phyloP scores from a whole-genome alignment of 2,113 vertebrate species.

The Tachycineta bicolor region DNA sequence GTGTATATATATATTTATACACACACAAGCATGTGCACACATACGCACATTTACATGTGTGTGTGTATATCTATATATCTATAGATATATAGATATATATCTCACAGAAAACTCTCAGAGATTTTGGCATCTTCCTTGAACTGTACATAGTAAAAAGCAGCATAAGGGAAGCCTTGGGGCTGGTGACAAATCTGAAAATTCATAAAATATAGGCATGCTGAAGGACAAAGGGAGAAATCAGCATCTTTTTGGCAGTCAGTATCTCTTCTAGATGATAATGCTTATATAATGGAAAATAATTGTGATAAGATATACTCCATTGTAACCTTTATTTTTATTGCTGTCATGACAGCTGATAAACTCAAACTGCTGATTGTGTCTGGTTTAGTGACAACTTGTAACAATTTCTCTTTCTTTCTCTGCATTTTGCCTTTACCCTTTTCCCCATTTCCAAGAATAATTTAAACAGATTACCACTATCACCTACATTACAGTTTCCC shows the following conservation, averaged over 20 bases:
- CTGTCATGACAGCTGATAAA: background rate
- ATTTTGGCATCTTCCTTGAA: background rate
- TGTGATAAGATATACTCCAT: background rate
- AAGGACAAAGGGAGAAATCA: background rate
- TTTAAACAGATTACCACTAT: background rate
- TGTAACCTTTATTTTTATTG: slow-evolving; percentile 9
- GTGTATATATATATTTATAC: too few relatives aligned
- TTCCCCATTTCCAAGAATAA: background rate
- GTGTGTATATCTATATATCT: too few relatives aligned
- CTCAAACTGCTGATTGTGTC: background rate
- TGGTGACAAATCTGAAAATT: background rate
- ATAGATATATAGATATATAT: background rate
- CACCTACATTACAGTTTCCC: background rate
- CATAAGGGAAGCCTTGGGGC: background rate
- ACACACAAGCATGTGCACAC: background rate
- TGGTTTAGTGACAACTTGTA: background rate
- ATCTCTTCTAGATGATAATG: background rate
- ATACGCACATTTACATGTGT: background rate
- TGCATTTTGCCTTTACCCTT: background rate
- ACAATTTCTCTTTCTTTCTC: background rate
- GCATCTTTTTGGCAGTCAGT: background rate
- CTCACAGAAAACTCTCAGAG: background rate
- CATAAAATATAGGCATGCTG: background rate
- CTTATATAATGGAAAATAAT: background rate
- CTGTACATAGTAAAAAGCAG: background rate